A percentile compares a stretch with the other conserved stretches of the same genome.
phyloP scores from a whole-genome alignment of 2,113 vertebrate genomes.

The Climacteris rufus region DNA sequence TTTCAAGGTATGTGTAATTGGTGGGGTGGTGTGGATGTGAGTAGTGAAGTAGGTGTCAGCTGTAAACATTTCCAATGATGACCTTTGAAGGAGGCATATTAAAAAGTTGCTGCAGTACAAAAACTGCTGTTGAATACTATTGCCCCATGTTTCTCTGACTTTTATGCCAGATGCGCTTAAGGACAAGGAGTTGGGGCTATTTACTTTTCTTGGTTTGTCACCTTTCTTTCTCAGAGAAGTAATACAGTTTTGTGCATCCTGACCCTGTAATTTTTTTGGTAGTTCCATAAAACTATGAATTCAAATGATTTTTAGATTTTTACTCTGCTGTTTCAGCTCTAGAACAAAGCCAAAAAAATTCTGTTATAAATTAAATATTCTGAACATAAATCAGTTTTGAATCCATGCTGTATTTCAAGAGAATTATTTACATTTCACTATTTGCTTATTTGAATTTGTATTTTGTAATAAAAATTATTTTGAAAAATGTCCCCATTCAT shows the following conservation, averaged over 20 bases:
- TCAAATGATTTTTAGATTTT: neutral
- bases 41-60: neutral
- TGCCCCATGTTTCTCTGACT: neutral
- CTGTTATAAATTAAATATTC: neutral
- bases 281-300: neutral
- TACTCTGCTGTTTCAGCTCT: neutral
- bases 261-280: neutral
- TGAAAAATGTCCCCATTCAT: neutral
- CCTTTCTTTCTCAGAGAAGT: neutral
- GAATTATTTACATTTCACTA: neutral
- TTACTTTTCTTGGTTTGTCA: neutral
- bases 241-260: neutral
- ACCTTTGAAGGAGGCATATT: neutral
- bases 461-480: neutral
- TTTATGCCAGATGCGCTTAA: neutral
- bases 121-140: neutral
- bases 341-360: neutral
- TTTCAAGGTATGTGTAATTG: too few relatives aligned
- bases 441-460: neutral
- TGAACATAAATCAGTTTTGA: neutral
- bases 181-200: fast-evolving
- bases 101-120: neutral
- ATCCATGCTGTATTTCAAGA: neutral
- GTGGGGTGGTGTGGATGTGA: too few relatives aligned
- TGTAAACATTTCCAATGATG: neutral